Evolutionary conservation across 30 jellyfish, hydroid and myxozoan species (phyloP).

Genomic region (Hydra vulgaris): DNA sequence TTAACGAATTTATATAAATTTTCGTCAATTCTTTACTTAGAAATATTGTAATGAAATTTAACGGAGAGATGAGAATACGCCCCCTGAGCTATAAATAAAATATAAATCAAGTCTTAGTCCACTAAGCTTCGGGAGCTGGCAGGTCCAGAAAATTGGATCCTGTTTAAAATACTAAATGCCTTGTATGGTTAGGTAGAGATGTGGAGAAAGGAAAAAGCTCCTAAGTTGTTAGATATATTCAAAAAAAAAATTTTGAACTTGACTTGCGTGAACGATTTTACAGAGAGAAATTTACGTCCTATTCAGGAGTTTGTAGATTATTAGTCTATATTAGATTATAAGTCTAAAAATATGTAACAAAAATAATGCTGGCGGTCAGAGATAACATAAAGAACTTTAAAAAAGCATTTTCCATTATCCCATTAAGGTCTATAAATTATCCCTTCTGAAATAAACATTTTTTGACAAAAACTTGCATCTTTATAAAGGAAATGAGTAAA

Average conservation of each 20-base stretch:
- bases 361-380: not conserved
- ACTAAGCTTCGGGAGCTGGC: not conserved
- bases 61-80: no score
- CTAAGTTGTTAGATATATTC: not conserved
- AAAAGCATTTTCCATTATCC: not conserved
- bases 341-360: not conserved
- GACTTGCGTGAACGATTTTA: not conserved
- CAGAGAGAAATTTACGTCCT: not conserved
- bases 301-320: not conserved
- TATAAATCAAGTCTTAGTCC: not conserved
- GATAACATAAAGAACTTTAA: not conserved
- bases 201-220: not conserved
- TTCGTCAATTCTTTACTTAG: no score
- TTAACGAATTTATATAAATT: no score
- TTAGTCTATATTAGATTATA: no score
- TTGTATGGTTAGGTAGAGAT: not conserved
- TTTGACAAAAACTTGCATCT: not conserved
- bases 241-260: no score
- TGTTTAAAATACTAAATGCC: not conserved
- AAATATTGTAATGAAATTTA: no score
- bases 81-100: no score
- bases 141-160: not conserved
- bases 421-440: no score
- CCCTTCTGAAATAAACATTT: not conserved
- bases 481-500: not conserved